phyloP scores from a whole-genome alignment of 2,888 invertebrate genomes.

The Boloria euphrosyne region DNA sequence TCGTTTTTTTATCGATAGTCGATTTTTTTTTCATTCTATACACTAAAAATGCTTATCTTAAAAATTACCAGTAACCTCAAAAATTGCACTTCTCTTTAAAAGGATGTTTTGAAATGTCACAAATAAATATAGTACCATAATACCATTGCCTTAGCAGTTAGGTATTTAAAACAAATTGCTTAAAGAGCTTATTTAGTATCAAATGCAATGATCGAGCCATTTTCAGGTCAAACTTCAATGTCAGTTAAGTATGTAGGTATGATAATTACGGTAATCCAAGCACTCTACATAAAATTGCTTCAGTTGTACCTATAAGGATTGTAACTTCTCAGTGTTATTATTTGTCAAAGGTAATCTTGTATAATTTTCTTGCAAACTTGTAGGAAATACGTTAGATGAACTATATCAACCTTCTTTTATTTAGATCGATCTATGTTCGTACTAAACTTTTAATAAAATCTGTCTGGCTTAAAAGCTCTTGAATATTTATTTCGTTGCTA shows the following conservation, averaged over 20 bases:
- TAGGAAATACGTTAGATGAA: no score
- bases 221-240: constrained; percentile 29
- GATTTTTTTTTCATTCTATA: no score
- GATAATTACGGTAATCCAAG: constrained; percentile 28
- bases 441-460: no score
- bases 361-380: no score
- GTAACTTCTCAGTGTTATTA: constrained; percentile 5
- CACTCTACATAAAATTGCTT: constrained; percentile 18
- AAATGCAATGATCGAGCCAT: constrained; percentile 6
- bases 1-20: no score
- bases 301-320: constrained; percentile 1
- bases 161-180: constrained; percentile 1
- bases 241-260: constrained; percentile 19
- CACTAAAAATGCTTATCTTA: no score
- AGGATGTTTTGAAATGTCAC: background rate
- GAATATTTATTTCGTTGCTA: no score
- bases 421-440: no score
- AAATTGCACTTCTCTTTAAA: no score
- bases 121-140: background rate
- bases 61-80: no score
- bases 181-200: constrained; percentile 12
- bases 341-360: constrained; percentile 15
- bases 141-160: background rate
- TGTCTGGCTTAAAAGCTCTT: no score
- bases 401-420: no score